Evolutionary conservation across 2,797 vertebrate genomes (phyloP).

Genomic region (Phataginus tetradactyla): DNA sequence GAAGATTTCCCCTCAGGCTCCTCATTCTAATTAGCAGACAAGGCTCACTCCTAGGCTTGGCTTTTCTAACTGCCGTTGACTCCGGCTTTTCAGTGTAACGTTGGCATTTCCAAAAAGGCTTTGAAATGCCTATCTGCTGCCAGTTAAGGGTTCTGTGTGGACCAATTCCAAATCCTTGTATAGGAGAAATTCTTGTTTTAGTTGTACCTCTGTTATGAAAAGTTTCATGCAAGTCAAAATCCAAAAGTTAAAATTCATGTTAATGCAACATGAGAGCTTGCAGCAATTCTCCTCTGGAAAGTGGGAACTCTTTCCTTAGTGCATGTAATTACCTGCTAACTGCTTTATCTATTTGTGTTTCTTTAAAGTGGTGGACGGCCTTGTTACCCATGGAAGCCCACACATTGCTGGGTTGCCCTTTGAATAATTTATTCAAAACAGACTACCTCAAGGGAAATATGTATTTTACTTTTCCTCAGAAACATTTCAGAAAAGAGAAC

Average conservation of each 20-base stretch:
- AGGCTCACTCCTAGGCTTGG: background rate
- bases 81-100: background rate
- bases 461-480: slow-evolving; percentile 29
- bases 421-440: slow-evolving; percentile 48
- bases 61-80: slow-evolving; percentile 42
- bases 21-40: background rate
- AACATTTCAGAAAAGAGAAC: slow-evolving; percentile 26
- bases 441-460: background rate
- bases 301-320: slow-evolving; percentile 40
- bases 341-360: slow-evolving; percentile 58
- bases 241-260: slow-evolving; percentile 22
- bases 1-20: slow-evolving; percentile 48
- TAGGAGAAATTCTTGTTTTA: background rate
- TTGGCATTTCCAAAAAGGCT: slow-evolving; percentile 3
- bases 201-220: slow-evolving; percentile 23
- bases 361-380: background rate
- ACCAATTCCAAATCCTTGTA: background rate
- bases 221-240: slow-evolving; percentile 23
- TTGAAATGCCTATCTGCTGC: slow-evolving; percentile 35
- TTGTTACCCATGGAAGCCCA: background rate
- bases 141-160: background rate
- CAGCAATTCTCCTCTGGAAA: slow-evolving; percentile 18
- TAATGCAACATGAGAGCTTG: background rate
- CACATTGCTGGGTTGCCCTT: background rate
- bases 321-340: slow-evolving; percentile 32